Evolutionary conservation across 2,888 invertebrate genomes (phyloP), one percentile per base, ranked within the genome.

Genomic region (Prosopocoilus inquinatus): DNA sequence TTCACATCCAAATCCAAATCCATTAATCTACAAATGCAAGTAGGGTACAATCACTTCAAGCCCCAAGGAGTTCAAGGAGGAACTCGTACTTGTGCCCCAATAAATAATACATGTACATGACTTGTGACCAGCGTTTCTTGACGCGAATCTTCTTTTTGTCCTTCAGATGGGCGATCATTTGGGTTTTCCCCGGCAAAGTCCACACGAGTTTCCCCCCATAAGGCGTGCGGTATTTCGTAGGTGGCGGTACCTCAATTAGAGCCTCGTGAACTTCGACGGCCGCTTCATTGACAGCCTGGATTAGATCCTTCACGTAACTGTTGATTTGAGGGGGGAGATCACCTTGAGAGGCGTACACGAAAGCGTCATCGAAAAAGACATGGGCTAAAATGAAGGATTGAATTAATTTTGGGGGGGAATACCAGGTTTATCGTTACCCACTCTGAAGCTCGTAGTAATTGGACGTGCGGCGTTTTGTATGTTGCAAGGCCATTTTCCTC

Each of bases 81-180:
- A 38, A 52, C 15, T 36, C 89, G 47, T 91, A 82, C 56, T 87
- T 86, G 71, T 88, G 87, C 0, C 94, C 94, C 35, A 94, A 80
- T 63, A 94, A 80, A 70, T 93, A 94, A 77, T 94, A 94, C 94
- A 94, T 94, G 77, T 94, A 94, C 94, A 94, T 94, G 7, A 89
- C 89, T 83, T 95, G 95, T 47, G 94, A 94, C 95, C 95, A 96
- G 57, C 95, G 82, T 75, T 96, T 96, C 71, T 91, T 89, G 68
- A 91, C 89, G 34, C 94, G 82, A 49, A 95, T 94, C 73, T 91
- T 90, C 12, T 85, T 82, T 70, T 92, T 93, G 75, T 96, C 93
- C 73, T 96, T 96, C 55, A 96, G 79, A 74, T 96, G 95, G 7
- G 89, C 90, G 61, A 90, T 85, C 77, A 96, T 79, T 72, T 88